phyloP scores from a whole-genome alignment of 1,140 invertebrate genomes.

The Zaprionus vittiger region DNA sequence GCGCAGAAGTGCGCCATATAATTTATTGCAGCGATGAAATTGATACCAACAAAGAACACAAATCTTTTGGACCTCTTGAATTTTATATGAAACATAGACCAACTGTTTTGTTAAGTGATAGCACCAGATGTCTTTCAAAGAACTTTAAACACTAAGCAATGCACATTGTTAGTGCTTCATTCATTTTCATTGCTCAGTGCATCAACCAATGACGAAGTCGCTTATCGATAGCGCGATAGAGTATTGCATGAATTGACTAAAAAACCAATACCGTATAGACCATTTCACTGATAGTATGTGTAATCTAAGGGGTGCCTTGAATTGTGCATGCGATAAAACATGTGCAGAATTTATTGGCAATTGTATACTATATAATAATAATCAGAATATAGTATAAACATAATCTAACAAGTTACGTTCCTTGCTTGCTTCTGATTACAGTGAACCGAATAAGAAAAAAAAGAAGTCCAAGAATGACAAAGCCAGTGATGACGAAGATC shows the following conservation, averaged over 20 bases:
- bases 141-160: neutral
- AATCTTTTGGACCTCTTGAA: constrained; percentile 7
- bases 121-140: neutral
- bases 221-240: constrained; percentile 13
- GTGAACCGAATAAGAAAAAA: constrained; percentile 64
- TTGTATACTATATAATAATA: neutral
- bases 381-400: neutral
- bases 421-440: constrained; percentile 36
- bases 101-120: neutral
- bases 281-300: neutral
- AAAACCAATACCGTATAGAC: neutral
- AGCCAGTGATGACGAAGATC: constrained; percentile 24
- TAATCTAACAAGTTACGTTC: neutral
- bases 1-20: constrained; percentile 16
- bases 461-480: constrained; percentile 62
- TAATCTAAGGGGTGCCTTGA: constrained; percentile 1
- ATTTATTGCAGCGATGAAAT: constrained; percentile 21
- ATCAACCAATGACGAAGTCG: constrained; percentile 38
- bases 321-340: neutral
- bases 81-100: constrained; percentile 15
- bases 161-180: no score
- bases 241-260: constrained; percentile 13
- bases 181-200: no score
- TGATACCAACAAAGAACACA: constrained; percentile 16
- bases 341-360: neutral